Evolutionary conservation across 2,113 vertebrate species (phyloP).

Genomic region (Coturnix japonica): DNA sequence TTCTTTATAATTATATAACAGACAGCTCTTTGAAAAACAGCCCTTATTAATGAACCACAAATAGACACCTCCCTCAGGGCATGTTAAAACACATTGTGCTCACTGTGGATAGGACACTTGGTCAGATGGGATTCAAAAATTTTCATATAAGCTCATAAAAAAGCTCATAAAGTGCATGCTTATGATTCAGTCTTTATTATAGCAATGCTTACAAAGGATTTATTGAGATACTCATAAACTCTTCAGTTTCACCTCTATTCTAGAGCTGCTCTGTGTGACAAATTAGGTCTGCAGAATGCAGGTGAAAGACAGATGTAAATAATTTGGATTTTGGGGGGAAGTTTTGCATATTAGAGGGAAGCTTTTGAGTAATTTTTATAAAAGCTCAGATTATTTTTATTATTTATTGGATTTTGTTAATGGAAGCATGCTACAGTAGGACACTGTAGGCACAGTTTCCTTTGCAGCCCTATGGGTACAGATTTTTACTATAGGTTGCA

Average conservation of each 20-base stretch:
- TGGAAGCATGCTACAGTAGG: rapidly evolving
- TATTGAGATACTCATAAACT: neutral
- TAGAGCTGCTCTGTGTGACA: neutral
- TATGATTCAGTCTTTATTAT: conserved; percentile 33
- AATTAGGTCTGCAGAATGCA: neutral
- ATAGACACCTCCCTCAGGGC: conserved; percentile 21
- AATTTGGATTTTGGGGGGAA: rapidly evolving
- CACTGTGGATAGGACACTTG: conserved; percentile 6
- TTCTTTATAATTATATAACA: conserved; percentile 64
- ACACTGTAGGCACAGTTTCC: neutral
- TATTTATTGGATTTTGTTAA: neutral
- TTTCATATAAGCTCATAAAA: neutral
- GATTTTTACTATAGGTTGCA: neutral
- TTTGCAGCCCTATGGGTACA: neutral
- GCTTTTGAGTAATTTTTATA: neutral
- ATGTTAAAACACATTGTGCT: neutral
- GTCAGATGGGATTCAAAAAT: conserved; percentile 31
- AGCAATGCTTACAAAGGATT: neutral
- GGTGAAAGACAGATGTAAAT: neutral
- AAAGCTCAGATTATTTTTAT: neutral
- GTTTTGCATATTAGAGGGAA: neutral
- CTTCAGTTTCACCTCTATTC: neutral
- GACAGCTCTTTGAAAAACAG: conserved; percentile 46
- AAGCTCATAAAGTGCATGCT: neutral
- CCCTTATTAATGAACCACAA: conserved; percentile 71